Percentiles rank a stretch among this genome's conserved stretches.
Evolutionary conservation across 2,113 vertebrate genomes (phyloP).

Genomic region (Muscicapa adusta): DNA sequence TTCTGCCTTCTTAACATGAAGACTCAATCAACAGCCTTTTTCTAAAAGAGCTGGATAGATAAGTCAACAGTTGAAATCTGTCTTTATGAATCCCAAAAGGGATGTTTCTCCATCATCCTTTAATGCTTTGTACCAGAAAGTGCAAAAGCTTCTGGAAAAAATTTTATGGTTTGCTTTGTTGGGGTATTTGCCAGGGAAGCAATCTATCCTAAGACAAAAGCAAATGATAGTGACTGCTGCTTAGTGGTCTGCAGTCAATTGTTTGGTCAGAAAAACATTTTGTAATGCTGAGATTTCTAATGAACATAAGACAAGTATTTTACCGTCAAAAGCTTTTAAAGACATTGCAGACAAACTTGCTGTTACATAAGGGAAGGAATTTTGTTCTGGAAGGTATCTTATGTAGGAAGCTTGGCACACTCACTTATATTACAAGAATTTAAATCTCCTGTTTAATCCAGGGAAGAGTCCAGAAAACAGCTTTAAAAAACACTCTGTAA

Average conservation of each 20-base stretch:
- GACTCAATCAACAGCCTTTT: neutral
- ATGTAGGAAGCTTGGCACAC: neutral
- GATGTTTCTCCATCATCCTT: neutral
- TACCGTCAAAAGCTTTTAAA: neutral
- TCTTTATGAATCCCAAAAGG: neutral
- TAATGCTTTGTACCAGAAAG: neutral
- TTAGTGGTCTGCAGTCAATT: neutral
- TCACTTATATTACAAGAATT: neutral
- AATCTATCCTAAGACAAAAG: neutral
- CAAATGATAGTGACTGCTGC: neutral
- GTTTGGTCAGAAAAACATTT: neutral
- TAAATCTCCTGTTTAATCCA: neutral
- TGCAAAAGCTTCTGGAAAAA: neutral
- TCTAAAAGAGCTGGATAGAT: neutral
- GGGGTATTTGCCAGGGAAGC: neutral
- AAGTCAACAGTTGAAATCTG: neutral
- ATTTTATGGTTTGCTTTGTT: neutral
- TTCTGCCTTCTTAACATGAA: neutral
- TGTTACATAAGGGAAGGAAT: neutral
- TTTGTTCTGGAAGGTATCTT: neutral
- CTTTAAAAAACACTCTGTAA: neutral
- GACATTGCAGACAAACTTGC: neutral
- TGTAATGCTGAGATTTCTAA: neutral
- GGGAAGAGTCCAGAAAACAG: neutral
- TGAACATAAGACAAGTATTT: neutral